Conservation (phyloP, 2,113 vertebrate species). For the Aegotheles bennettii region DNA sequence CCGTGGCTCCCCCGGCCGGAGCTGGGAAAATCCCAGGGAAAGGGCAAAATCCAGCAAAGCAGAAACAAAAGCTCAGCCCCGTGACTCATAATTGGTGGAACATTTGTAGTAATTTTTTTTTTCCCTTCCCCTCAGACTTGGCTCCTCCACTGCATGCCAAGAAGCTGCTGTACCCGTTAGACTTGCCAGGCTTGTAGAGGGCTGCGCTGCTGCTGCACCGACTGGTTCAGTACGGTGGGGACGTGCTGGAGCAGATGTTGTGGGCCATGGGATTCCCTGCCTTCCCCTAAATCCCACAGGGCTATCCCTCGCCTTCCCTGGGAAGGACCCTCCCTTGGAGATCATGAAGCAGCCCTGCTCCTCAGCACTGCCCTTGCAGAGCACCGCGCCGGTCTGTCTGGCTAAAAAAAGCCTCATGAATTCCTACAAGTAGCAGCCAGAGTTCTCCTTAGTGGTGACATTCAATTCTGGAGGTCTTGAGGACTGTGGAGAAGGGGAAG, state of each 20-base stretch:
- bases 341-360: accelerated
- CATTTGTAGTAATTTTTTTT: conserved; percentile 29
- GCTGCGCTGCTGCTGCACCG: background rate
- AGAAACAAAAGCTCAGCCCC: conserved; percentile 23
- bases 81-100: conserved; percentile 58
- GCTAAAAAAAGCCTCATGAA: background rate
- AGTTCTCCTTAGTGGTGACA: background rate
- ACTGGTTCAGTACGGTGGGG: background rate
- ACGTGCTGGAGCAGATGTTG: background rate
- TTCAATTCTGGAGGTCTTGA: background rate
- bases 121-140: conserved; percentile 24
- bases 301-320: background rate
- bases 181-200: conserved; percentile 51
- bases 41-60: conserved; percentile 13
- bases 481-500: background rate
- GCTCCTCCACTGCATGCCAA: conserved; percentile 13
- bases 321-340: background rate
- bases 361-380: accelerated
- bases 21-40: conserved; percentile 31
- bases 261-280: background rate
- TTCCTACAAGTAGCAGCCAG: accelerated
- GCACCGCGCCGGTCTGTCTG: accelerated
- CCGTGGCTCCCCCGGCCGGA: accelerated
- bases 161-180: conserved; percentile 60
- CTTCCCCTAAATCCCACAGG: background rate